These are phyloP conservation scores for Achroia grisella DNA, from an alignment of 1,140 invertebrate genomes.

Conservation along the genomic window DNA sequence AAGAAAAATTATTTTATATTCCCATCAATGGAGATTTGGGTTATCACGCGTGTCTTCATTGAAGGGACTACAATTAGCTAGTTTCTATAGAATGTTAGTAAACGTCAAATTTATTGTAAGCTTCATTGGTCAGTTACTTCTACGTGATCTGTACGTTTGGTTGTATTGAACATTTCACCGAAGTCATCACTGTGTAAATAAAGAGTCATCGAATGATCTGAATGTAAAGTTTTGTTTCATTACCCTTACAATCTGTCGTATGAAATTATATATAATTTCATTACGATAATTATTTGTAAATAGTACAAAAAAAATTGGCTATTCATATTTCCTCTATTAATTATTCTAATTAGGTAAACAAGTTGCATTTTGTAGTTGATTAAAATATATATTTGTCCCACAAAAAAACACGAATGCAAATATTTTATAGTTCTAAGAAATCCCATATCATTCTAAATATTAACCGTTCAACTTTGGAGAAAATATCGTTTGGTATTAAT, in stretches of 20 bases:
- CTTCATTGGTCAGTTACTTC: slow-evolving; percentile 41
- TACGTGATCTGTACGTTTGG: slow-evolving; percentile 48
- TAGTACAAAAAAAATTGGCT: no score
- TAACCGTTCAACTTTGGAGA: no score
- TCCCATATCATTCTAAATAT: no score
- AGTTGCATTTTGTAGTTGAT: no score
- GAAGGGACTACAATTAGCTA: slow-evolving; percentile 10
- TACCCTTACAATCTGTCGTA: slow-evolving; percentile 4
- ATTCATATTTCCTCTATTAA: no score
- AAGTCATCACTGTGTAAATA: slow-evolving; percentile 65
- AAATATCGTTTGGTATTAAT: no score
- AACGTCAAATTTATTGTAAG: slow-evolving; percentile 29
- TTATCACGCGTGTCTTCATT: slow-evolving; percentile 7
- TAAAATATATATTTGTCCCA: no score
- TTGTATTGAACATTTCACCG: slow-evolving; percentile 41
- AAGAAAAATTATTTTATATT: slow-evolving; percentile 17
- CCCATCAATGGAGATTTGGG: slow-evolving; percentile 11
- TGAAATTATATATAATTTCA: no score
- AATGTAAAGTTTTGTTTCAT: slow-evolving; percentile 57
- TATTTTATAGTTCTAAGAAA: no score
- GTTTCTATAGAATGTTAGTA: slow-evolving; percentile 20
- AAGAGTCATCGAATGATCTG: slow-evolving; percentile 69
- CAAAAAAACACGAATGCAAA: no score
- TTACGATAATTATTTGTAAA: no score
- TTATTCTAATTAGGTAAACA: no score